Percentiles rank a stretch among this genome's conserved stretches.
Evolutionary conservation across 2,797 vertebrate genomes (phyloP).

Genomic region (Gobio occitaniae): DNA sequence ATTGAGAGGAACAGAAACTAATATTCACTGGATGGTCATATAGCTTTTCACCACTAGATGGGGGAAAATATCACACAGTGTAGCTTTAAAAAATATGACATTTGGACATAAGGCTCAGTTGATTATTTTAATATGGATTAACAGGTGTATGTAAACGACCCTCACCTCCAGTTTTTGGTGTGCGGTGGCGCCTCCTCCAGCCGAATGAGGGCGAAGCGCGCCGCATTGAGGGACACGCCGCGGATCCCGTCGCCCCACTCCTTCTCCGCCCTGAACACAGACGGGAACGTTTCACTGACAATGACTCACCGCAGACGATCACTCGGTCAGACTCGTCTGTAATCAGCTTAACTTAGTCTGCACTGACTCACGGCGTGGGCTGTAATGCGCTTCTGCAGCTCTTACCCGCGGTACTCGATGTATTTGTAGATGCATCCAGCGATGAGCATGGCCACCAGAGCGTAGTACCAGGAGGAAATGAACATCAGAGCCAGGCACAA

Average conservation of each 20-base stretch:
- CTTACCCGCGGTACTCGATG: slow-evolving; percentile 97
- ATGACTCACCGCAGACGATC: not conserved
- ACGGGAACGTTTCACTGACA: not conserved
- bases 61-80: too few species aligned
- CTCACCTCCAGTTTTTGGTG: slow-evolving; percentile 98
- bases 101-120: not conserved
- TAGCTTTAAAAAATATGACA: too few species aligned
- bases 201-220: slow-evolving; percentile 91
- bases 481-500: slow-evolving; percentile 97
- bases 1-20: too few species aligned
- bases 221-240: slow-evolving; percentile 92
- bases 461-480: slow-evolving; percentile 97
- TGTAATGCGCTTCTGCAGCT: slow-evolving; percentile 36
- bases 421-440: slow-evolving; percentile 97
- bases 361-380: not conserved
- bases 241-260: slow-evolving; percentile 97
- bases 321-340: slow-evolving; percentile 1
- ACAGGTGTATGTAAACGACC: not conserved
- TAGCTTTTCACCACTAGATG: too few species aligned
- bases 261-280: slow-evolving; percentile 88
- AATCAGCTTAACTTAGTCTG: slow-evolving; percentile 14
- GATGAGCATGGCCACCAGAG: slow-evolving; percentile 91
- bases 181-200: slow-evolving; percentile 92
- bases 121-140: not conserved
- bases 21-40: too few species aligned